These are phyloP conservation scores for Smittia aterrima DNA, from an alignment of 2,888 invertebrate genomes.

Conservation along the genomic window DNA sequence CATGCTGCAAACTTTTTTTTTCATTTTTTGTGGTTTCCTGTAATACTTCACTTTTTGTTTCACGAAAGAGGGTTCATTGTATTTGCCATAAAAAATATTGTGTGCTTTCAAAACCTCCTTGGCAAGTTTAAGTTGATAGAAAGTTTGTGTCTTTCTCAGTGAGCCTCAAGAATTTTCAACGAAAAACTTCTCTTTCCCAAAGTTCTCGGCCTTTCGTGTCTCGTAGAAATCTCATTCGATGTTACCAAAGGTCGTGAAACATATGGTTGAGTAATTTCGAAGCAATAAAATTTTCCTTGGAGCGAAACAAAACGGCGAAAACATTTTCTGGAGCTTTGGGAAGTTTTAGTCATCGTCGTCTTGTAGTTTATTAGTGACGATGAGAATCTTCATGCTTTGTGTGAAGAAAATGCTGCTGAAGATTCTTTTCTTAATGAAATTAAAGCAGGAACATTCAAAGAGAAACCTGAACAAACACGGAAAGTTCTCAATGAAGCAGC, in stretches of 20 bases:
- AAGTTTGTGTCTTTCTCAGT: neutral
- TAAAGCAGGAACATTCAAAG: neutral
- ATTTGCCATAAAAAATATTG: no score
- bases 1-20: neutral
- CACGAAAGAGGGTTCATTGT: neutral
- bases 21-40: neutral
- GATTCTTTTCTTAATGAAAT: no score
- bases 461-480: no score
- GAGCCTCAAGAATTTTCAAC: neutral
- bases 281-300: neutral
- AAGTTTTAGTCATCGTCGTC: neutral
- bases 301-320: neutral
- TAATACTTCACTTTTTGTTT: neutral
- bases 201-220: no score
- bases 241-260: constrained; percentile 19
- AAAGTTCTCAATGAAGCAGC: no score
- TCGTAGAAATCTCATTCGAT: neutral
- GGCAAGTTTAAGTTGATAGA: neutral
- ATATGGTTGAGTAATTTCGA: neutral
- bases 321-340: neutral
- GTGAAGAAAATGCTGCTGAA: neutral
- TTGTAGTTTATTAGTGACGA: constrained; percentile 16
- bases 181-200: neutral
- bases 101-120: no score
- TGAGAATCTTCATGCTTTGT: neutral